Evolutionary conservation across 2,888 invertebrate genomes (phyloP), one percentile per base, ranked within the genome.

Genomic region (Augochlorella aurata): DNA sequence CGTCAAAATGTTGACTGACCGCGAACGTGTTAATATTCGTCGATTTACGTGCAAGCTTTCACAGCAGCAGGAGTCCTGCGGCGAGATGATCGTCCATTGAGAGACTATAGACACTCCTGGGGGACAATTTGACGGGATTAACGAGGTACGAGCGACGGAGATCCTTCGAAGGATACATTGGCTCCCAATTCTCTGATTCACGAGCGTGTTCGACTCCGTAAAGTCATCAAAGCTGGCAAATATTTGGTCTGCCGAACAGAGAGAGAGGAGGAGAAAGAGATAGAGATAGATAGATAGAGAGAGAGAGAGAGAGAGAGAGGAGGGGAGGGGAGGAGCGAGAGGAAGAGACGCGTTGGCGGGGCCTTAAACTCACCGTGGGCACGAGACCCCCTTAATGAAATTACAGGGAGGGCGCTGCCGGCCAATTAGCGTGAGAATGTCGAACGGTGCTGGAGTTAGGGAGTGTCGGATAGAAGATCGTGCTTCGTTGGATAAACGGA

Each of bases 351-450:
- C 85, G 80, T 88, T 88, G 85, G 86, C 79, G 87, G 84, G 79
- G 76, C 78, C 85, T 84, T 84, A 85, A 88, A 81, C 87, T 88
- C 84, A 86, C 84, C 73, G 74, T 80, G 87, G 92, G 90, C 91
- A 92, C 91, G 92, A 92, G 92, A 87, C 91, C 90, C 88, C 89
- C 89, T 90, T 92, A 92, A 92, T 92, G 92, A 92, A 92, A 92
- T 92, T 90, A 92, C 90, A 91, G 91, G 90, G 90, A 89, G 90
- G 90, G 90, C 86, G 86, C 90, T 90, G 92, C 88, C 89, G 89
- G 90, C 92, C 92, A 92, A 92, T 92, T 92, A 92, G 91, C 91
- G 91, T 90, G 91, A 92, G 92, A 91, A 91, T 92, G 89, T 90
- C 88, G 90, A 89, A 81, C 86, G 87, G 75, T 77, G 85, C 81